These are phyloP conservation scores for Austrofundulus limnaeus DNA, from an alignment of 2,113 vertebrate genomes.

Conservation along the genomic window DNA sequence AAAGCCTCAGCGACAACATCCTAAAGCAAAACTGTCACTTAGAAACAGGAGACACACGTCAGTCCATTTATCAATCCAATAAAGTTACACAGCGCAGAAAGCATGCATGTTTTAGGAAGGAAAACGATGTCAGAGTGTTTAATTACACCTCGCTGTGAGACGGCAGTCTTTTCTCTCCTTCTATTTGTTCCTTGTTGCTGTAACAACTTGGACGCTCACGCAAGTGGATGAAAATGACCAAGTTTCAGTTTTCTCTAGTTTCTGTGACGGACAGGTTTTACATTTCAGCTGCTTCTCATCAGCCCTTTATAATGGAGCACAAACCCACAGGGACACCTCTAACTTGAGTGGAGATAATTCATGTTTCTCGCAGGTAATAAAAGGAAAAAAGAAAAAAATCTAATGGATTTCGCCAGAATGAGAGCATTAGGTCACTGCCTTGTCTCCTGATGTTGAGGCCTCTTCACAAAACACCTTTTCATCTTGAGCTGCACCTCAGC, in stretches of 20 bases:
- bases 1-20: conserved; percentile 62
- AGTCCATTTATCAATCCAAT: conserved; percentile 60
- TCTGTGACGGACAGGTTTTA: conserved; percentile 25
- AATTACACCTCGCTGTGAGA: conserved; percentile 29
- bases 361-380: conserved; percentile 42
- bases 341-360: conserved; percentile 49
- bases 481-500: conserved; percentile 22
- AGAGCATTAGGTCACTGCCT: conserved; percentile 2
- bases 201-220: conserved; percentile 27
- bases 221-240: conserved; percentile 53
- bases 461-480: conserved; percentile 37
- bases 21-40: conserved; percentile 62
- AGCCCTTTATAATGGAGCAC: conserved; percentile 42
- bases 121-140: conserved; percentile 47
- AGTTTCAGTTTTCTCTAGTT: conserved; percentile 55
- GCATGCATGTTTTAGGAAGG: conserved; percentile 7
- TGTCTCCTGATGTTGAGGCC: conserved; percentile 15
- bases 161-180: conserved; percentile 4
- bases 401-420: conserved; percentile 16
- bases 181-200: conserved; percentile 24
- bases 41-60: conserved; percentile 58
- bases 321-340: conserved; percentile 38
- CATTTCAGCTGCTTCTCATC: conserved; percentile 70
- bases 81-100: conserved; percentile 12
- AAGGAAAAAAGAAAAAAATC: conserved; percentile 20